Conservation (phyloP, 2,113 vertebrate genomes). For the Stegastes partitus region DNA sequence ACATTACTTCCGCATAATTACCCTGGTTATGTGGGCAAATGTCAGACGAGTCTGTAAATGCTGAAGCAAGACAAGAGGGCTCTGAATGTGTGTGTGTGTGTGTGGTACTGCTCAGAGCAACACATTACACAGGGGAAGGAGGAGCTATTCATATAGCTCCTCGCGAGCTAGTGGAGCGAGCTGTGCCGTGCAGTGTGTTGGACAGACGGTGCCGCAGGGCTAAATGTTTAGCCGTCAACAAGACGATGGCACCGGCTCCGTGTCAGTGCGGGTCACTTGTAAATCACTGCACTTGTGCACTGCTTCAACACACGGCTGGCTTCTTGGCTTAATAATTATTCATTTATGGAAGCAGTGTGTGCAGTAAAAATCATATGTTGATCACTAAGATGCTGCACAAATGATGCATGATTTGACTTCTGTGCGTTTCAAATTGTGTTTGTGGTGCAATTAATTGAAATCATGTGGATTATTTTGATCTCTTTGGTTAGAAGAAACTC, state of each 20-base stretch:
- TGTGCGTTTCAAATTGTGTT: too few relatives aligned
- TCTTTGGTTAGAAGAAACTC: too few relatives aligned
- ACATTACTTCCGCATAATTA: conserved; percentile 80
- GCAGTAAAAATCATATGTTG: too few relatives aligned
- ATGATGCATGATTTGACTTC: too few relatives aligned
- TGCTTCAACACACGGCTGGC: neutral
- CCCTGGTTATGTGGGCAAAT: conserved; percentile 55
- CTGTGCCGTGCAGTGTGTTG: conserved; percentile 19
- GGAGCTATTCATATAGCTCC: conserved; percentile 46
- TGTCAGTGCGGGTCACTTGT: conserved; percentile 42
- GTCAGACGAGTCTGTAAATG: conserved; percentile 45
- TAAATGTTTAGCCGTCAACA: conserved; percentile 55
- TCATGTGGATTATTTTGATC: too few relatives aligned
- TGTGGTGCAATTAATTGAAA: too few relatives aligned
- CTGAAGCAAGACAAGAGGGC: conserved; percentile 21
- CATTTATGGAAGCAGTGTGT: too few relatives aligned
- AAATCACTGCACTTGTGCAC: conserved; percentile 27
- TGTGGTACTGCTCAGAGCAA: conserved; percentile 25
- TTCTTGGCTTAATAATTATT: neutral
- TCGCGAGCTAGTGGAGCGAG: conserved; percentile 14
- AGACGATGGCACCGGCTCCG: conserved; percentile 45
- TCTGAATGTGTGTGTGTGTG: conserved; percentile 4
- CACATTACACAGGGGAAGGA: conserved; percentile 45
- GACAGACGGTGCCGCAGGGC: conserved; percentile 39
- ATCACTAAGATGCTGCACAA: too few relatives aligned